phyloP scores from a whole-genome alignment of 1,140 invertebrate genomes.

The Drosophila ficusphila region DNA sequence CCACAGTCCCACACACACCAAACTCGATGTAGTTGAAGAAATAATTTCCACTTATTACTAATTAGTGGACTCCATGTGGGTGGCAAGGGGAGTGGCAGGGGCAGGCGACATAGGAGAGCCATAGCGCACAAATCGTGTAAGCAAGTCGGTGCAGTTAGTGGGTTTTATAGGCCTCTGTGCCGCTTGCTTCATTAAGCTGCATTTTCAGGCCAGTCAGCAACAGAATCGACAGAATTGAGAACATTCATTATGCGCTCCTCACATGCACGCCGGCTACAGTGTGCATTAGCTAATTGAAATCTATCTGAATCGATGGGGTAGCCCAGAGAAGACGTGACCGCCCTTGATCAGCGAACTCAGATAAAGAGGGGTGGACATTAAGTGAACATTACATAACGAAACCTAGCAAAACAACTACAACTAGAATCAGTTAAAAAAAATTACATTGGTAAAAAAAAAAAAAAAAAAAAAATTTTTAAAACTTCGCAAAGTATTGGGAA shows the following conservation, averaged over 20 bases:
- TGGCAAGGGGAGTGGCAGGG: neutral
- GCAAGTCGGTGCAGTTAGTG: conserved; percentile 76
- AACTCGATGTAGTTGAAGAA: conserved; percentile 63
- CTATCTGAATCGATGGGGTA: neutral
- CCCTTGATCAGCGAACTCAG: neutral
- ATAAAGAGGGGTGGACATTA: too few relatives aligned
- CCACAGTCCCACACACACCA: conserved; percentile 48
- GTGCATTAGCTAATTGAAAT: conserved; percentile 25
- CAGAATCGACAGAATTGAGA: conserved; percentile 50
- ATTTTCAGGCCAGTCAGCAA: conserved; percentile 75
- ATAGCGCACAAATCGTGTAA: conserved; percentile 61
- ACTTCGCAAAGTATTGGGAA: too few relatives aligned
- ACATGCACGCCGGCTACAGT: conserved; percentile 33
- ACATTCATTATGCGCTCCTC: conserved; percentile 66
- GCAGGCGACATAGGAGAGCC: conserved; percentile 5
- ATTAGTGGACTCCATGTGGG: conserved; percentile 63
- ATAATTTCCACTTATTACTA: conserved; percentile 82
- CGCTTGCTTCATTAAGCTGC: conserved; percentile 75
- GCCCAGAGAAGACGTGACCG: neutral
- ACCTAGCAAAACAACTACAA: too few relatives aligned
- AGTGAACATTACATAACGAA: too few relatives aligned
- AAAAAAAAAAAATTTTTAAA: too few relatives aligned
- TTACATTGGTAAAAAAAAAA: too few relatives aligned
- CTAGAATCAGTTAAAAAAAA: too few relatives aligned
- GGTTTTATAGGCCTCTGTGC: conserved; percentile 68